Percentiles rank a stretch among this genome's conserved stretches.
Evolutionary conservation across 1,140 invertebrate species (phyloP).

Genomic region (Melanaphis sacchari): DNA sequence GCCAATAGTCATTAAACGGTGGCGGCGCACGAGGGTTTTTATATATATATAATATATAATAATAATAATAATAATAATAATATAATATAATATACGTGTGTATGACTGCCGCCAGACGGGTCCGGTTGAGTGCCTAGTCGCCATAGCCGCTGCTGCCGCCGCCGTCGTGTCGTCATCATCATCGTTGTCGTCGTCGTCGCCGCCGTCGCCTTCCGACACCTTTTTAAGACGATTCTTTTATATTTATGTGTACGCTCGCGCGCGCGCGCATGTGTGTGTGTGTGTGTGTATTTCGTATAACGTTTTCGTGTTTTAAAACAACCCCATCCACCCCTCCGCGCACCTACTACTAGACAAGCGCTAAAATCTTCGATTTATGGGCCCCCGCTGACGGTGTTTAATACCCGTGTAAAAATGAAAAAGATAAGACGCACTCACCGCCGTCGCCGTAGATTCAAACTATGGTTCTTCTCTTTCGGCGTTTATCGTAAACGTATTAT

Average conservation of each 20-base stretch:
- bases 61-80: not conserved
- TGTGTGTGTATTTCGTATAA: not conserved
- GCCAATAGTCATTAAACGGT: slow-evolving; percentile 57
- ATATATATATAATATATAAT: not conserved
- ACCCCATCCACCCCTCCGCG: not conserved
- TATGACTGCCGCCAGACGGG: slow-evolving; percentile 46
- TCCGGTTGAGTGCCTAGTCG: slow-evolving; percentile 39
- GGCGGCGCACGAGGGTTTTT: slow-evolving; percentile 49
- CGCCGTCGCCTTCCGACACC: slow-evolving; percentile 44
- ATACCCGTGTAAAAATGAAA: slow-evolving; percentile 28
- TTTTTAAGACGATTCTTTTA: slow-evolving; percentile 23
- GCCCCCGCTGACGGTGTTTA: not conserved
- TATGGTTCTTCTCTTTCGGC: not conserved
- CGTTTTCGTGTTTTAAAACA: slow-evolving; percentile 18
- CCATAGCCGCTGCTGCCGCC: slow-evolving; percentile 13
- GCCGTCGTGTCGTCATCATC: not conserved
- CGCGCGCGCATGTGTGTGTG: too few relatives aligned
- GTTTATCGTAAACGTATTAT: slow-evolving; percentile 2
- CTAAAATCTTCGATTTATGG: slow-evolving; percentile 52
- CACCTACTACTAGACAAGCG: slow-evolving; percentile 38
- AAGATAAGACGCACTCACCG: not conserved
- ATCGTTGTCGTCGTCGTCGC: not conserved
- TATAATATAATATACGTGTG: not conserved
- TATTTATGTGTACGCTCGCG: not conserved
- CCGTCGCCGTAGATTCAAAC: not conserved